Evolutionary conservation across 2,113 vertebrate species (phyloP).

Genomic region (Chitala chitala): DNA sequence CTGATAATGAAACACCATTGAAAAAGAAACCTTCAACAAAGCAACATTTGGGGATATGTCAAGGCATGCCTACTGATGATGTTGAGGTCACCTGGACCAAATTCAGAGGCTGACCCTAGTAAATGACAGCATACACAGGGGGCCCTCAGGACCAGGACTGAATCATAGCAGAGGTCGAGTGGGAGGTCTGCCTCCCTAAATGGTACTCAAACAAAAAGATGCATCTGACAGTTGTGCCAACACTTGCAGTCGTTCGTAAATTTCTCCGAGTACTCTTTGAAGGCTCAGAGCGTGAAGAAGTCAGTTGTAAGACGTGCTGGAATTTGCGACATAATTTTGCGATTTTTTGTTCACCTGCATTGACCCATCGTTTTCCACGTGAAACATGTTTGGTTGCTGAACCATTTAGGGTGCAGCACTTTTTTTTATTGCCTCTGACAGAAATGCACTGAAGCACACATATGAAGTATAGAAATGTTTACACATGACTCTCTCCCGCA

Average conservation of each 20-base stretch:
- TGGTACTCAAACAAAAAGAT: background rate
- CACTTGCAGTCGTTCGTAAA: background rate
- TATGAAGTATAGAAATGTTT: slow-evolving; percentile 22
- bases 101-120: no score
- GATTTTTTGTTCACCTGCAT: background rate
- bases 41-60: no score
- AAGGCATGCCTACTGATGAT: no score
- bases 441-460: slow-evolving; percentile 26
- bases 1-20: no score
- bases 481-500: slow-evolving; percentile 13
- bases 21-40: no score
- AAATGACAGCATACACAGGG: background rate
- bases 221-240: background rate
- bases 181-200: background rate
- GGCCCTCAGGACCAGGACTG: background rate
- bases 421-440: slow-evolving; percentile 8
- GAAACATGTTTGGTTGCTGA: background rate
- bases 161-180: background rate
- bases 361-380: background rate
- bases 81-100: no score
- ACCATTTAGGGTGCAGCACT: background rate
- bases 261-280: background rate
- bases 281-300: slow-evolving; percentile 1
- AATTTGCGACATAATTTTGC: background rate
- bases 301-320: background rate